Evolutionary conservation across 2,888 invertebrate genomes (phyloP).

Genomic region (Eupithecia inturbata): DNA sequence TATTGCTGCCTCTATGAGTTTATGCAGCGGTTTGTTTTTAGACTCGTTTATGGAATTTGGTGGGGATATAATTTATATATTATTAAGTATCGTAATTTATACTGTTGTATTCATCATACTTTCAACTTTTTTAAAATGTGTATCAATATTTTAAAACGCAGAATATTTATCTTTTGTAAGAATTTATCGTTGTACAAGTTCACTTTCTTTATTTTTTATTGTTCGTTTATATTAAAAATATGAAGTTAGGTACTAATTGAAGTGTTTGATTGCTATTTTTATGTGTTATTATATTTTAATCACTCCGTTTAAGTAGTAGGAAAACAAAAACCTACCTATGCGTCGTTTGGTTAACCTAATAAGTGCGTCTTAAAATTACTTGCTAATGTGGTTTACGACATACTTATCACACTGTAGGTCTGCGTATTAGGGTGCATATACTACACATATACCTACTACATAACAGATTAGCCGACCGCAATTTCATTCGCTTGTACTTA

Average conservation of each 20-base stretch:
- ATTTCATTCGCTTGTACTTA: no score
- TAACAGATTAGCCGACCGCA: no score
- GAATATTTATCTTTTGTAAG: background rate
- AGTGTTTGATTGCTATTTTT: background rate
- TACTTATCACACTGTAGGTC: no score
- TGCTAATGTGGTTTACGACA: no score
- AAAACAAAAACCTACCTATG: no score
- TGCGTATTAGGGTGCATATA: no score
- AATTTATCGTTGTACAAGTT: background rate
- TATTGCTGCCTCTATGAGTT: slow-evolving; percentile 53
- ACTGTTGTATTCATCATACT: slow-evolving; percentile 54
- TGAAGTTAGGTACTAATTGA: background rate
- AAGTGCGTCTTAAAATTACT: no score
- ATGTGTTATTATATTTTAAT: background rate
- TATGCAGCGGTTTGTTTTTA: slow-evolving; percentile 51
- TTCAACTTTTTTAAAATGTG: slow-evolving; percentile 55
- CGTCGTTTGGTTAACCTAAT: no score
- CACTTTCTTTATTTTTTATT: background rate
- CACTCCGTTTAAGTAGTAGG: no score
- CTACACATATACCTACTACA: no score
- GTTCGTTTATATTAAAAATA: background rate
- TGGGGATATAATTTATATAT: slow-evolving; percentile 38
- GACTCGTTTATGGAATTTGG: slow-evolving; percentile 49
- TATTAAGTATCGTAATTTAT: slow-evolving; percentile 54
- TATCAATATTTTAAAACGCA: slow-evolving; percentile 29